Base-by-base conservation (phyloP, 2,797 vertebrate species). In the Phyllotis vaccarum region DNA sequence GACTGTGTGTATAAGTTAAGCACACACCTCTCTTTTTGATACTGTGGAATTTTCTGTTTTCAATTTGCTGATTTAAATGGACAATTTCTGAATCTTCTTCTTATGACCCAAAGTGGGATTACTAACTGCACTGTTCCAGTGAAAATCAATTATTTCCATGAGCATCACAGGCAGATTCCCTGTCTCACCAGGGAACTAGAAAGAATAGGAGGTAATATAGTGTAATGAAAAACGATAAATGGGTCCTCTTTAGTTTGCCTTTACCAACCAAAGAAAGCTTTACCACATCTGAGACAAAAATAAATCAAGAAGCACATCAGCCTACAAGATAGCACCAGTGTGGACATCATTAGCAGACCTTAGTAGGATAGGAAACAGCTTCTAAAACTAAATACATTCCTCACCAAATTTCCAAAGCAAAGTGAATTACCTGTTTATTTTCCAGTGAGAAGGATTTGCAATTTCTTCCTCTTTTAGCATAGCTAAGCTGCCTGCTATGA, bases 361-460 rank as follows among this genome's bases (percentile, higher is more conserved):
- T 68, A 70, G 17, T 40, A 60, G n/a, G n/a, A 62, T 93, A 27
- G 76, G 17, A 90, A 96, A 81, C 60, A 31, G 91, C 11, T 37
- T 27, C 70, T 58, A 94, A 76, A 94, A 64, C 11, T 49, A 70
- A 91, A 91, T 27, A 49, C 75, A 31, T 92, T 95, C 40, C 80
- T 96, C 79, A 74, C 31, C 62, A 91, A 85, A 85, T 87, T 91
- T 94, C 60, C 95, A 85, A 94, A 93, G 40, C 27, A 52, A 89
- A 94, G 87, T 40, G 60, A 83, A 81, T 78, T 60, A 62, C 72
- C 74, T 82, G 29, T 81, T 68, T 92, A 12, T 74, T 37, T 81
- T n/a, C 27, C 54, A 89, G 58, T 88, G n/a, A 70, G 37, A 62
- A 91, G 13, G 34, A 64, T 94, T 85, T 90, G 19, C 2, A 40